Percentiles rank a stretch among this genome's conserved stretches.
Conservation (phyloP, 2,113 vertebrate species). For the Microcebus lehilahytsara region DNA sequence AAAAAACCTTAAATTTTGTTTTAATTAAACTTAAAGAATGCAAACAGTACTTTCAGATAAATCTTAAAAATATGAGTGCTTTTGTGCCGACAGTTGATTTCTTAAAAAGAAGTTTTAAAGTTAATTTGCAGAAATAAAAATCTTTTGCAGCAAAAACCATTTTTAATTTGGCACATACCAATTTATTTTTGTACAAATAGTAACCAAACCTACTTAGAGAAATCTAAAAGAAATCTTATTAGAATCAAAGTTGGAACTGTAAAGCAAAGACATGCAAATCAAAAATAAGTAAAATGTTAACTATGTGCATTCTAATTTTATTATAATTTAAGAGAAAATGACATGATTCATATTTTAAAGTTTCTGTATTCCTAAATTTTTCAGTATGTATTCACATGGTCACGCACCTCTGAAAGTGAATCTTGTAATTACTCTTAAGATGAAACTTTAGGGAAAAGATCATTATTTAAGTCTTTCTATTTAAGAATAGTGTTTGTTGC, state of each 20-base stretch:
- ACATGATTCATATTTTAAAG: not conserved
- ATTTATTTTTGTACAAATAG: not conserved
- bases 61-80: not conserved
- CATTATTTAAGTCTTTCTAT: not conserved
- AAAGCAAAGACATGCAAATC: not conserved
- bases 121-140: conserved; percentile 31
- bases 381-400: not conserved
- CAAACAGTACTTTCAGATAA: not conserved
- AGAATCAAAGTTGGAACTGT: not conserved
- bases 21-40: not conserved
- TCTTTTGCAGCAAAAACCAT: not conserved
- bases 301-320: not conserved
- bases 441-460: not conserved
- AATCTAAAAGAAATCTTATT: not conserved
- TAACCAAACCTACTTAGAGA: not conserved
- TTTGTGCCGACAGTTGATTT: not conserved
- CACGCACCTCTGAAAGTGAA: not conserved
- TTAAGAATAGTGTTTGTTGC: conserved; percentile 15
- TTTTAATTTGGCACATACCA: not conserved
- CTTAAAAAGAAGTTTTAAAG: not conserved
- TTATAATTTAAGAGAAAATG: not conserved
- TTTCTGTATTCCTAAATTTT: not conserved
- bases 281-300: not conserved
- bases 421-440: not conserved
- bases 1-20: not conserved